Percentiles rank a stretch among this genome's conserved stretches.
phyloP scores from a whole-genome alignment of 2,113 vertebrate species.

The Macrotus californicus region DNA sequence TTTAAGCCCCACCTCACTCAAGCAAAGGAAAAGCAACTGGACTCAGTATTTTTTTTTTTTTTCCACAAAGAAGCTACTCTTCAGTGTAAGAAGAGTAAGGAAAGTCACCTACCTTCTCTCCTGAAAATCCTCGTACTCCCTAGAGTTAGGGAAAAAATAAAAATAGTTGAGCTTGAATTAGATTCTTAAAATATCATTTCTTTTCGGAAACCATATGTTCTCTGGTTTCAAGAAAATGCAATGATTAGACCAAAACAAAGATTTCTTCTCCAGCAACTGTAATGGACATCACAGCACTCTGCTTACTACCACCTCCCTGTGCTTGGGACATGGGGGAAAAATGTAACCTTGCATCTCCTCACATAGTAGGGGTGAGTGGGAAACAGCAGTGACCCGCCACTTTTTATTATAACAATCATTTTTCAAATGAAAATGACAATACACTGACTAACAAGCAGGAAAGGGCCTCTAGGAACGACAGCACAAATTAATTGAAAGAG shows the following conservation, averaged over 20 bases:
- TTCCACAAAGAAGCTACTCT: neutral
- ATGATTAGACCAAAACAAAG: neutral
- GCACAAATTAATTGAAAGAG: neutral
- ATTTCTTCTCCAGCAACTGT: neutral
- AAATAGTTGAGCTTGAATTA: neutral
- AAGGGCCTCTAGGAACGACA: neutral
- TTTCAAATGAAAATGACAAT: neutral
- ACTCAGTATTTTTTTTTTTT: neutral
- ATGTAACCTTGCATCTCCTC: neutral
- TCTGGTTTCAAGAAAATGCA: neutral
- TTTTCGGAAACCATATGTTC: neutral
- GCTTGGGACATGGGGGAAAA: neutral
- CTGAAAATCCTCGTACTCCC: slow-evolving; percentile 54
- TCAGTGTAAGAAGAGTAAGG: neutral
- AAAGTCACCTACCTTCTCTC: slow-evolving; percentile 38
- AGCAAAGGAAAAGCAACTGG: neutral
- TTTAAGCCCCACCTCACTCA: neutral
- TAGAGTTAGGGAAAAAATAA: slow-evolving; percentile 39
- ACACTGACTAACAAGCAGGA: neutral
- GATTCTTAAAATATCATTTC: neutral
- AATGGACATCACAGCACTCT: neutral
- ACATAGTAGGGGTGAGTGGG: neutral
- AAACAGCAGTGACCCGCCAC: neutral
- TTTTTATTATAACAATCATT: neutral
- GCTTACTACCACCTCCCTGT: neutral